A percentile compares a stretch with the other conserved stretches of the same genome.
Conservation (phyloP, 1,140 invertebrate genomes). For the Cephus cinctus region DNA sequence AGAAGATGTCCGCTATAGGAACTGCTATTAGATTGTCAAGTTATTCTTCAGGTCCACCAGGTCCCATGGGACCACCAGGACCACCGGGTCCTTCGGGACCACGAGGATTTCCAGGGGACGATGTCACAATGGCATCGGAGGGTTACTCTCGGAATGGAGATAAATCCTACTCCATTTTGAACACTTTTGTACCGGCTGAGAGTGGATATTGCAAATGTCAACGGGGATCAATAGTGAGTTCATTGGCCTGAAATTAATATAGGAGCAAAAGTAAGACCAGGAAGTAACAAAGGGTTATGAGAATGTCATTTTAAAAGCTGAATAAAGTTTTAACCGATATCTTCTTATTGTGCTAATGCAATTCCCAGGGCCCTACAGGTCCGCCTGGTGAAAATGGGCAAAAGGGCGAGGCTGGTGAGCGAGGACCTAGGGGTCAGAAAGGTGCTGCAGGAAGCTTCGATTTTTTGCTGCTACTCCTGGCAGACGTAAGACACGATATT, state of each 20-base stretch:
- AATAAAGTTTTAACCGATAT: no score
- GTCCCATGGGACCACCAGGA: conserved; percentile 50
- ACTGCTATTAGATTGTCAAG: conserved; percentile 60
- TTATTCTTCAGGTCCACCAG: conserved; percentile 56
- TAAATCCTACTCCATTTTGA: conserved; percentile 54
- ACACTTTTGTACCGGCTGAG: conserved; percentile 57
- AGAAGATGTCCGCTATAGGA: conserved; percentile 60
- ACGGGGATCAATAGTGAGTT: conserved; percentile 60
- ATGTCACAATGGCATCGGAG: conserved; percentile 4
- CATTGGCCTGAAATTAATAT: no score
- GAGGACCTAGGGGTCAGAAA: conserved; percentile 58
- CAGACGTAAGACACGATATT: conserved; percentile 64
- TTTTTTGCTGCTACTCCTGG: conserved; percentile 62
- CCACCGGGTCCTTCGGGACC: conserved; percentile 45
- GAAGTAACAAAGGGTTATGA: no score
- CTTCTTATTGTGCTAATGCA: no score
- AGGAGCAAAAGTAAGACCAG: no score
- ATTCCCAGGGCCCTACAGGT: conserved; percentile 63
- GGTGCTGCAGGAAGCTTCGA: conserved; percentile 63
- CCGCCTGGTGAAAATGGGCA: conserved; percentile 60
- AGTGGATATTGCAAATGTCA: conserved; percentile 60
- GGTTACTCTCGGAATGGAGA: conserved; percentile 16
- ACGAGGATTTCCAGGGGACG: conserved; percentile 21
- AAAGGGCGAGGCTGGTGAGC: conserved; percentile 59
- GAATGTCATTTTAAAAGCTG: no score